Conservation (phyloP, 2,888 invertebrate genomes). For the Cancer borealis region DNA sequence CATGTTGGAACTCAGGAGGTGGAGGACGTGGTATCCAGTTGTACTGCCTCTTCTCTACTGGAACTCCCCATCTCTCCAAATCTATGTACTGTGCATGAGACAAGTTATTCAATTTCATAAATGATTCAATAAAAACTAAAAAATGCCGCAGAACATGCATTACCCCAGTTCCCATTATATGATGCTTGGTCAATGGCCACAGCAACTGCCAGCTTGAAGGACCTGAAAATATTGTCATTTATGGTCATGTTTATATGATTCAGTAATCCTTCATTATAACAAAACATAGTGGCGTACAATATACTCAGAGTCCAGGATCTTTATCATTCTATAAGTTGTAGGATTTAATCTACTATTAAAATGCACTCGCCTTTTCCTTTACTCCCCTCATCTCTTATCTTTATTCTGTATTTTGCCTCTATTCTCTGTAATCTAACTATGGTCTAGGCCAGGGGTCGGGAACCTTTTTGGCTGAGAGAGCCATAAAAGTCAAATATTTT, state of each 20-base stretch:
- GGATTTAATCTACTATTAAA: too few relatives aligned
- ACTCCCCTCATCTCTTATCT: too few relatives aligned
- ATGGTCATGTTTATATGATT: constrained; percentile 62
- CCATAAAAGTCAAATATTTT: too few relatives aligned
- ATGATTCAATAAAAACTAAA: constrained; percentile 44
- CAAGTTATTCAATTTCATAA: constrained; percentile 69
- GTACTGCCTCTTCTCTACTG: constrained; percentile 93
- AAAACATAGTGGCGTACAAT: too few relatives aligned
- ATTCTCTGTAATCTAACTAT: too few relatives aligned
- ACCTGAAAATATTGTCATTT: constrained; percentile 72
- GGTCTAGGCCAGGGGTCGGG: too few relatives aligned
- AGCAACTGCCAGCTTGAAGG: constrained; percentile 60
- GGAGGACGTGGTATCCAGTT: constrained; percentile 97
- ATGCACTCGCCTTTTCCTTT: too few relatives aligned
- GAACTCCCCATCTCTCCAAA: constrained; percentile 86
- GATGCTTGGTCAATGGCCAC: constrained; percentile 58
- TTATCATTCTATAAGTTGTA: too few relatives aligned
- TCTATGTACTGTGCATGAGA: constrained; percentile 78
- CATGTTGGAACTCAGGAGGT: constrained; percentile 88
- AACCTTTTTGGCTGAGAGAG: too few relatives aligned
- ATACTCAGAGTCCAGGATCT: too few relatives aligned
- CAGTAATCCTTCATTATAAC: too few relatives aligned
- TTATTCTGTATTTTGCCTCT: too few relatives aligned
- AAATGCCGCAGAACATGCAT: constrained; percentile 65
- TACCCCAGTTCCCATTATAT: constrained; percentile 68